Evolutionary conservation across 2,797 vertebrate species (phyloP).

Genomic region (Mormyrops attenuatus): DNA sequence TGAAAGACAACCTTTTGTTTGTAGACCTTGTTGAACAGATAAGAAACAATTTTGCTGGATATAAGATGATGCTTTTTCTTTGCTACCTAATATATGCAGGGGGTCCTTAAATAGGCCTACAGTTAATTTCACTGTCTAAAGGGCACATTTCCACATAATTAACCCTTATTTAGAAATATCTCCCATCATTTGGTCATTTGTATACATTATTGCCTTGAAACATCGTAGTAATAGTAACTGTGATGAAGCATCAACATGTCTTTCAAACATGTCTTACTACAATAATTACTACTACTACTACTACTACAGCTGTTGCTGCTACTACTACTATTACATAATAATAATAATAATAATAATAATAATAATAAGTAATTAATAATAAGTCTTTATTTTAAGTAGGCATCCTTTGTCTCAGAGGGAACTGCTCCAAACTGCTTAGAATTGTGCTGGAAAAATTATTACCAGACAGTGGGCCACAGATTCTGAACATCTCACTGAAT

Average conservation of each 20-base stretch:
- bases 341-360: not conserved
- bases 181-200: not conserved
- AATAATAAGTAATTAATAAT: not conserved
- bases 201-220: not conserved
- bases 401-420: not conserved
- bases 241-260: not conserved
- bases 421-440: not conserved
- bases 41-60: conserved; percentile 19
- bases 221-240: not conserved
- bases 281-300: not conserved
- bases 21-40: conserved; percentile 43
- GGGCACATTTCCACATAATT: conserved; percentile 16
- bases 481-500: not conserved
- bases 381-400: not conserved
- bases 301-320: not conserved
- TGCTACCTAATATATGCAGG: conserved; percentile 11
- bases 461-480: not conserved
- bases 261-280: not conserved
- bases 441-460: not conserved
- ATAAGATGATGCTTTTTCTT: not conserved
- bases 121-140: conserved; percentile 9
- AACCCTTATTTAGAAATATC: not conserved
- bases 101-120: not conserved
- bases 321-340: not conserved
- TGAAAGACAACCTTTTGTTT: conserved; percentile 37